These are phyloP conservation scores for Ametastegia equiseti DNA, from an alignment of 2,888 invertebrate genomes.

Conservation along the genomic window DNA sequence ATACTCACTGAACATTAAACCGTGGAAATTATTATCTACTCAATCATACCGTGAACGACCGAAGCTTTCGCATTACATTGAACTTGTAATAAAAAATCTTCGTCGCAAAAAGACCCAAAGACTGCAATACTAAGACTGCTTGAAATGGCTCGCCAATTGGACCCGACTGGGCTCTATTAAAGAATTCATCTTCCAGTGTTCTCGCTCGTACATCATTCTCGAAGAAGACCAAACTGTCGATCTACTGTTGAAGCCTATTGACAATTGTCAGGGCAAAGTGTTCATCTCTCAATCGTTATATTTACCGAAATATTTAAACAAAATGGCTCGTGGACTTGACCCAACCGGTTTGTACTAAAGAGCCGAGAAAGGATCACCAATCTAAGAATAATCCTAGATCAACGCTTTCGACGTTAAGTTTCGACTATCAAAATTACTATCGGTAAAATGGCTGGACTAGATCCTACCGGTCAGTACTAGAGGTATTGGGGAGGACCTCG, in stretches of 20 bases:
- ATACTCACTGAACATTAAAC: not conserved
- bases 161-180: slow-evolving; percentile 72
- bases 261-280: not conserved
- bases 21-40: not conserved
- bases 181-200: slow-evolving; percentile 13
- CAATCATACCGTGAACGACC: slow-evolving; percentile 6
- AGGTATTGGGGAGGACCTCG: slow-evolving; percentile 6
- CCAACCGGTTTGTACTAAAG: slow-evolving; percentile 71
- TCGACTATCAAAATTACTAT: not conserved
- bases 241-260: not conserved
- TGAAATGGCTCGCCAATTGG: slow-evolving; percentile 67
- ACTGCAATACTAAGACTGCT: slow-evolving; percentile 36
- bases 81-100: not conserved
- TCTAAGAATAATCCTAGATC: not conserved
- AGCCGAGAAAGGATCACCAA: not conserved
- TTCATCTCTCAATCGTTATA: not conserved
- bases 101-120: not conserved
- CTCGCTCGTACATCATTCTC: not conserved
- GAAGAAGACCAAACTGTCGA: not conserved
- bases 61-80: not conserved
- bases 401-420: not conserved
- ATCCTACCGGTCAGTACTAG: slow-evolving; percentile 70
- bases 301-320: slow-evolving; percentile 27
- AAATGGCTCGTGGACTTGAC: slow-evolving; percentile 70
- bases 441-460: slow-evolving; percentile 63